Percentiles rank a stretch among this genome's conserved stretches.
Evolutionary conservation across 2,888 invertebrate genomes (phyloP).

Genomic region (Tanaodytes sp.): DNA sequence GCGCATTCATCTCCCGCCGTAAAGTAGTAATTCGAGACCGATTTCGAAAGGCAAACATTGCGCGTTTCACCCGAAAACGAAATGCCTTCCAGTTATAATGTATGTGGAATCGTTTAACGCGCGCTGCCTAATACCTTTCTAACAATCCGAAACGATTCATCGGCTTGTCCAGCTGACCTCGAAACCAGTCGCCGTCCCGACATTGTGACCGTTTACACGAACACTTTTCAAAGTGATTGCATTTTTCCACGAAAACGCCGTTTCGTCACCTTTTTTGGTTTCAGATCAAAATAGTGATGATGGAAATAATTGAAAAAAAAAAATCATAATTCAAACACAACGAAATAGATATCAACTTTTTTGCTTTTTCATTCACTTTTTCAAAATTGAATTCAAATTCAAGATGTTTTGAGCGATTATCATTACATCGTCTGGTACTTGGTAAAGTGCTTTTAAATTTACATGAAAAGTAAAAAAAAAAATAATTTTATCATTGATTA

Average conservation of each 20-base stretch:
- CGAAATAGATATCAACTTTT: too few relatives aligned
- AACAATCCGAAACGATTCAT: conserved; percentile 28
- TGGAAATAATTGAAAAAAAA: too few relatives aligned
- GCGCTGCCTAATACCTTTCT: conserved; percentile 50
- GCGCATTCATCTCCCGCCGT: conserved; percentile 4
- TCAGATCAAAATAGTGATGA: too few relatives aligned
- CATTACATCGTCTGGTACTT: too few relatives aligned
- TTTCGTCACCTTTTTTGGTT: conserved; percentile 27
- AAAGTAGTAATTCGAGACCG: conserved; percentile 26
- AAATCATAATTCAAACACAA: too few relatives aligned
- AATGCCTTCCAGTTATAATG: conserved; percentile 42
- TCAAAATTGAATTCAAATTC: too few relatives aligned
- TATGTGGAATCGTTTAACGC: conserved; percentile 48
- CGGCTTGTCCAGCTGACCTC: conserved; percentile 34
- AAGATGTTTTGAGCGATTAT: too few relatives aligned
- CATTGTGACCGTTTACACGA: conserved; percentile 35
- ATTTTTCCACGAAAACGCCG: conserved; percentile 36
- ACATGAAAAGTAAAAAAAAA: too few relatives aligned
- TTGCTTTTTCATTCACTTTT: too few relatives aligned
- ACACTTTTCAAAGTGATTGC: conserved; percentile 38
- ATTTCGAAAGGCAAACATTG: conserved; percentile 41
- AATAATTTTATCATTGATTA: too few relatives aligned
- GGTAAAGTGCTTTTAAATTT: too few relatives aligned
- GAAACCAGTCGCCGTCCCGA: conserved; percentile 22
- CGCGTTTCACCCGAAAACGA: conserved; percentile 28